phyloP scores from a whole-genome alignment of 2,113 vertebrate species.

The Dipodomys ordii region DNA sequence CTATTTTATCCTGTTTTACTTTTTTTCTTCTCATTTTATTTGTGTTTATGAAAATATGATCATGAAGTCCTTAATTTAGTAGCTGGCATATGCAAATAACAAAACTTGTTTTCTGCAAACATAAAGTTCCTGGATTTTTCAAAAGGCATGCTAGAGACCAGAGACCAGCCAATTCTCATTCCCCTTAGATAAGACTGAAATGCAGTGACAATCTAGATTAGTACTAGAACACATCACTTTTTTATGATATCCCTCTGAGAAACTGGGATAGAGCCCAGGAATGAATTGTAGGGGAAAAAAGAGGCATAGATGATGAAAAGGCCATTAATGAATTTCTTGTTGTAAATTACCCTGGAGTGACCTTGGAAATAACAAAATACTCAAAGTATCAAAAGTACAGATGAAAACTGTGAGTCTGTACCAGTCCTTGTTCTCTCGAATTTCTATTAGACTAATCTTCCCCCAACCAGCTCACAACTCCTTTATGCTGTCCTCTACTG shows the following conservation, averaged over 20 bases:
- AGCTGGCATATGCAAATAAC: not conserved
- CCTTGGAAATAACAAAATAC: constrained; percentile 11
- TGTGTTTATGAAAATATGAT: too few species aligned
- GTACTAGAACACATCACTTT: not conserved
- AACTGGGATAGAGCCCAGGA: not conserved
- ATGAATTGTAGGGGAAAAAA: not conserved
- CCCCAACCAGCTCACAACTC: not conserved
- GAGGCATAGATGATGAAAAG: not conserved
- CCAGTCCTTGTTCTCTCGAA: not conserved
- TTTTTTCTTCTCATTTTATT: too few species aligned
- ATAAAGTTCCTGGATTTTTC: constrained; percentile 37
- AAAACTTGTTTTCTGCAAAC: not conserved
- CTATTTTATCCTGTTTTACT: constrained; percentile 1
- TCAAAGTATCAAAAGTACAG: not conserved
- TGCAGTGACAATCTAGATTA: not conserved
- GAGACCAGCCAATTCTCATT: not conserved
- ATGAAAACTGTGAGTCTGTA: not conserved
- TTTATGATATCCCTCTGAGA: not conserved
- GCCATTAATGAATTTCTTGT: not conserved
- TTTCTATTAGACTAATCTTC: not conserved
- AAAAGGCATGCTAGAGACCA: not conserved
- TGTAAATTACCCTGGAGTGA: constrained; percentile 39
- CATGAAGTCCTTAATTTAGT: too few species aligned
- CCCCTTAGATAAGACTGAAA: not conserved
- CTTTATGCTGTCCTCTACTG: not conserved